These are phyloP conservation scores for Aptenodytes forsteri DNA, from an alignment of 2,113 vertebrate species.

Conservation along the genomic window DNA sequence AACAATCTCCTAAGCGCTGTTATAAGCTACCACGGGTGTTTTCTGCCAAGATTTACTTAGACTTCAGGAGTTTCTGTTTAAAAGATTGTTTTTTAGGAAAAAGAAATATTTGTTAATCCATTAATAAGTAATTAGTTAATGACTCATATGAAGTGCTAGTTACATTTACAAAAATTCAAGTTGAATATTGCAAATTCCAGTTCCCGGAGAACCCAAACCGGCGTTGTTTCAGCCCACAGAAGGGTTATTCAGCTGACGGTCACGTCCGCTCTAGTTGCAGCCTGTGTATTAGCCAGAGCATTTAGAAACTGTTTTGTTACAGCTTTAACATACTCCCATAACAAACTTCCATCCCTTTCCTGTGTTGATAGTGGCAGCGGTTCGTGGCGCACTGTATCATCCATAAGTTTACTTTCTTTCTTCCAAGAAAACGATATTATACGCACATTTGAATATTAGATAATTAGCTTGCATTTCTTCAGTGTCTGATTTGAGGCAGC, in stretches of 20 bases:
- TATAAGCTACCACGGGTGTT: neutral
- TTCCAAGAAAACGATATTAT: neutral
- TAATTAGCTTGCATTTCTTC: neutral
- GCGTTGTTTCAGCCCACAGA: neutral
- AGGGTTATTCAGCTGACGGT: neutral
- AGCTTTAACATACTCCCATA: neutral
- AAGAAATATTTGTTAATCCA: neutral
- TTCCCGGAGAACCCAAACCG: fast-evolving
- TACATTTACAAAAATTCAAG: neutral
- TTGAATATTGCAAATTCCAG: neutral
- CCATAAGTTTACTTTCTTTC: fast-evolving
- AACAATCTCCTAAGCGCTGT: neutral
- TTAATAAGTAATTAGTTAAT: neutral
- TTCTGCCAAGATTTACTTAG: slow-evolving; percentile 25
- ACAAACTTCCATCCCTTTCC: neutral
- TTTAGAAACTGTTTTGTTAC: neutral
- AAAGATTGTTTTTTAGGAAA: neutral
- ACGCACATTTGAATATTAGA: neutral
- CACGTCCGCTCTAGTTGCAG: neutral
- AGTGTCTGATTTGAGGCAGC: neutral
- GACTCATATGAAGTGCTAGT: neutral
- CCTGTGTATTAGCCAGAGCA: neutral
- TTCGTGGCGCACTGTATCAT: neutral
- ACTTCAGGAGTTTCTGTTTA: neutral
- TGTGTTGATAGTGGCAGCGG: neutral